Base-by-base conservation (phyloP, 2,113 vertebrate genomes). In the Phalacrocorax carbo region DNA sequence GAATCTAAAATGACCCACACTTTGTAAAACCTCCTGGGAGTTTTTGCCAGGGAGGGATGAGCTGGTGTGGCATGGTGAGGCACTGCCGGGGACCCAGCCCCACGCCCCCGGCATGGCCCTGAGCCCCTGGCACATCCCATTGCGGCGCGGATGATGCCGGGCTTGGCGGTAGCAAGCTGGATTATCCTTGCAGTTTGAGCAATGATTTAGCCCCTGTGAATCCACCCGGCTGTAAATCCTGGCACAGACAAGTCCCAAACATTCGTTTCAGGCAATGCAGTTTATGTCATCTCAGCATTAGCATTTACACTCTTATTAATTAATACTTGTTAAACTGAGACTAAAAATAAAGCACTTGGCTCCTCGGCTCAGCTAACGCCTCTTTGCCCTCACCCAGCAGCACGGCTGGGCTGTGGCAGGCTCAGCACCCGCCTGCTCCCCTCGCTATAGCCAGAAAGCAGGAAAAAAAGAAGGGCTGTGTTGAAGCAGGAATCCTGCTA, bases 241-340 rank as follows among this genome's bases (percentile, higher is more conserved):
- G 55, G 80, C 72, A 58, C 69, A 81, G 92, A 68, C 93, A 68
- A 86, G 88, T 70, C 96, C 93, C 70, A 86, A 94, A 69, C 94
- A 85, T 85, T 93, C 13, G 1, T 94, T 91, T 81, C 75, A 85
- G 71, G 92, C 92, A 44, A 58, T 2, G 27, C 85, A 94, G 60
- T 93, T 96, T 82, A 83, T 94, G 95, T 92, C 94, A 89, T 52
- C 89, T 40, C 42, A 0, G 81, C 93, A 80, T 93, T 77, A 86
- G 91, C 89, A 82, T 93, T 85, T 91, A 80, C 94, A 66, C 89
- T 93, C 70, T 42, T 96, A 94, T 97, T 95, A 91, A 96, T 96
- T 95, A 95, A 94, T 94, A 93, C 91, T 93, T 94, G 94, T 89
- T 94, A 96, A 93, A 91, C 84, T 57, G 66, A 79, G 75, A 42